phyloP scores from a whole-genome alignment of 1,140 invertebrate species.

The Glomeris maerens region DNA sequence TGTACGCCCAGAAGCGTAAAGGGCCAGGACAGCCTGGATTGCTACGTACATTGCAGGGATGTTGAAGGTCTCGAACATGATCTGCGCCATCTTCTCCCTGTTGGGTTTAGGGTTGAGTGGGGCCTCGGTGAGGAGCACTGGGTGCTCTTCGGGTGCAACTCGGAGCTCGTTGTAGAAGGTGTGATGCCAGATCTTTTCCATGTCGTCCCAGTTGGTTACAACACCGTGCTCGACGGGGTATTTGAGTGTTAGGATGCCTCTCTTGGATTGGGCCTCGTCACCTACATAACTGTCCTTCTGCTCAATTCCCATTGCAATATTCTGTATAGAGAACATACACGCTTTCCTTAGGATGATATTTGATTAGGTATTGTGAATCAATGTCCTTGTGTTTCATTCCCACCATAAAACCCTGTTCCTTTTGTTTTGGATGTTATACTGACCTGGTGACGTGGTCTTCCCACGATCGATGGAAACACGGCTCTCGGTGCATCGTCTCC shows the following conservation, averaged over 20 bases:
- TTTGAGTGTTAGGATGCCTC: conserved; percentile 79
- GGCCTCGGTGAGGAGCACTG: conserved; percentile 79
- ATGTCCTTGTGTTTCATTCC: too few species aligned
- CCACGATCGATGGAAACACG: too few species aligned
- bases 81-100: conserved; percentile 53
- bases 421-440: too few species aligned
- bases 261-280: conserved; percentile 83
- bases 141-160: conserved; percentile 86
- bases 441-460: too few species aligned
- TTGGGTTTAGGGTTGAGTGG: conserved; percentile 85
- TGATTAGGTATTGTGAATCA: too few species aligned
- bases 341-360: too few species aligned
- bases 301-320: conserved; percentile 91
- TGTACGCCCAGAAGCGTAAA: conserved; percentile 81
- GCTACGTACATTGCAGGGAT: conserved; percentile 67
- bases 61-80: conserved; percentile 44
- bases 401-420: too few species aligned
- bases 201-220: conserved; percentile 94
- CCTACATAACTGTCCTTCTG: conserved; percentile 82
- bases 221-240: conserved; percentile 92
- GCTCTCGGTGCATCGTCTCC: too few species aligned
- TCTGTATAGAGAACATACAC: conserved; percentile 40
- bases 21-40: conserved; percentile 65
- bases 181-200: conserved; percentile 96
- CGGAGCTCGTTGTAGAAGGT: conserved; percentile 89